Conservation (phyloP, 1,140 invertebrate species). For the Atta texana region DNA sequence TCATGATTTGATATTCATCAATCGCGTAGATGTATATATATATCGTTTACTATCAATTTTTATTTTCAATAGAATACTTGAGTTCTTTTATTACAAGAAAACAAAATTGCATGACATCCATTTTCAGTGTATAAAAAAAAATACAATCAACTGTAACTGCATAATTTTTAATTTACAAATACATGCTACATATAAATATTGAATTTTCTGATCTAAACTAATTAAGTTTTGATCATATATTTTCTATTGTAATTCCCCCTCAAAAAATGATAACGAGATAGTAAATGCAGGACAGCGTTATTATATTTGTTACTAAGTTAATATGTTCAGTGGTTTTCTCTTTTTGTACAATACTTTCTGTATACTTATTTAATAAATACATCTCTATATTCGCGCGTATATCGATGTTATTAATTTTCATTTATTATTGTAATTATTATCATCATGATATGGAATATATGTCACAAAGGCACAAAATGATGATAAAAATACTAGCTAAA, state of each 20-base stretch:
- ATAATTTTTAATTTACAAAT: not conserved
- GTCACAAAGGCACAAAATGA: not conserved
- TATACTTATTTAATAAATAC: not conserved
- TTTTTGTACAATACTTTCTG: not conserved
- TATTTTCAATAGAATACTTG: not conserved
- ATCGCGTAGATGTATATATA: not conserved
- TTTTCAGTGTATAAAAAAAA: constrained; percentile 6
- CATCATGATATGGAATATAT: not conserved
- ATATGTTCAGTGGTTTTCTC: not conserved
- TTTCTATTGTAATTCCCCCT: not conserved
- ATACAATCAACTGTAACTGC: not conserved
- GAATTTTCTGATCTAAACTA: constrained; percentile 13
- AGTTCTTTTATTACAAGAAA: not conserved
- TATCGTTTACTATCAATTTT: not conserved
- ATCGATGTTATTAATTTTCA: not conserved
- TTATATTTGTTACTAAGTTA: constrained; percentile 4
- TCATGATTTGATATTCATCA: constrained; percentile 1
- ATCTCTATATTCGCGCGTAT: not conserved
- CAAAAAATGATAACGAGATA: constrained; percentile 16
- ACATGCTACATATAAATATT: not conserved
- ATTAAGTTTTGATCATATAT: not conserved
- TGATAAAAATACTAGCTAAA: not conserved
- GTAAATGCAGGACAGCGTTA: not conserved
- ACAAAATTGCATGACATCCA: not conserved
- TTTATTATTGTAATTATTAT: not conserved